phyloP scores from a whole-genome alignment of 35 echinoderm and acorn worm species.

The Apostichopus parvimensis region DNA sequence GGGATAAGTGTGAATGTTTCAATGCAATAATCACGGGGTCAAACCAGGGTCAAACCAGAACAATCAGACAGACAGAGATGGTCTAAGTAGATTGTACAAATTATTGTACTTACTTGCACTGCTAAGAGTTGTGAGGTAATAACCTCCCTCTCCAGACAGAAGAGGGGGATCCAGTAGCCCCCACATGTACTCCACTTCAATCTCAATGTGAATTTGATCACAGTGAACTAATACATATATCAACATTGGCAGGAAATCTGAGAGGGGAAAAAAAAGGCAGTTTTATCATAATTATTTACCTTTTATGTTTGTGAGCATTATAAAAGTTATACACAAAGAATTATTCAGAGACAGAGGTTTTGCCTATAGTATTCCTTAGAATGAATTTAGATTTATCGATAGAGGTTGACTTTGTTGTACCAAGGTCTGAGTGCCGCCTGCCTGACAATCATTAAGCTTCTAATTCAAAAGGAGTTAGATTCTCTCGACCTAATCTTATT shows the following conservation, averaged over 20 bases:
- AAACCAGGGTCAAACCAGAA: too few relatives aligned
- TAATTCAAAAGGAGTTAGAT: too few relatives aligned
- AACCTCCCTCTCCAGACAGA: slow-evolving; percentile 87
- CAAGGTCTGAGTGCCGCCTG: too few relatives aligned
- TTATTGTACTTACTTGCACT: slow-evolving; percentile 89
- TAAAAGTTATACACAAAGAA: neutral
- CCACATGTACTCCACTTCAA: slow-evolving; percentile 98
- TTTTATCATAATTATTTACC: too few relatives aligned
- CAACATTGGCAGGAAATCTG: slow-evolving; percentile 98
- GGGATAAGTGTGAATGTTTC: too few relatives aligned
- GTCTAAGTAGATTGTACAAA: neutral
- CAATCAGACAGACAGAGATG: too few relatives aligned
- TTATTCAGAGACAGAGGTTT: neutral
- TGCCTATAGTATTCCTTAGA: too few relatives aligned
- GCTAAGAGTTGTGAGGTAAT: slow-evolving; percentile 93
- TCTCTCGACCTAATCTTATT: too few relatives aligned
- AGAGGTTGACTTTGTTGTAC: too few relatives aligned
- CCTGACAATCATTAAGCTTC: too few relatives aligned
- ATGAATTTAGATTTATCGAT: too few relatives aligned
- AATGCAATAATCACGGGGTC: too few relatives aligned
- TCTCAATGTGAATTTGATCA: slow-evolving; percentile 83
- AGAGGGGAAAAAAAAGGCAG: neutral
- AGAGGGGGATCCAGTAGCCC: slow-evolving; percentile 79
- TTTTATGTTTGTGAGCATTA: neutral
- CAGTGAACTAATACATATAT: slow-evolving; percentile 97